Evolutionary conservation across 2,888 invertebrate species (phyloP).

Genomic region (Drosophila recens): DNA sequence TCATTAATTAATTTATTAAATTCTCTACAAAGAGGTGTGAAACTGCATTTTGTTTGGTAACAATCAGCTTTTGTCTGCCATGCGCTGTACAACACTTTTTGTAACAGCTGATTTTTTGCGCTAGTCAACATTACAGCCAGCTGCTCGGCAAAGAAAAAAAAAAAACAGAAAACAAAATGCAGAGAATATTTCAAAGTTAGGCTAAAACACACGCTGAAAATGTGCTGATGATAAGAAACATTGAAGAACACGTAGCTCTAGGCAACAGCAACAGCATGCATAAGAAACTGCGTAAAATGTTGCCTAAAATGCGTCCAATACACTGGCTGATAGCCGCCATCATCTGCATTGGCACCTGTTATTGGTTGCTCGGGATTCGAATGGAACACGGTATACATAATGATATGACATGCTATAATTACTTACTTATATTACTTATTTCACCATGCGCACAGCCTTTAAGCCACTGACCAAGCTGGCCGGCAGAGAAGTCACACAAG

Average conservation of each 20-base stretch:
- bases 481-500: constrained; percentile 8
- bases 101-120: constrained; percentile 45
- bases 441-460: constrained; percentile 60
- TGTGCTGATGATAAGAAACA: constrained; percentile 32
- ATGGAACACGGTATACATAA: constrained; percentile 63
- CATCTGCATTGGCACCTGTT: constrained; percentile 76
- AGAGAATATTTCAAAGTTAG: constrained; percentile 12
- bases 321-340: constrained; percentile 78
- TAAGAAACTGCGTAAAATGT: constrained; percentile 82
- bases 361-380: constrained; percentile 82
- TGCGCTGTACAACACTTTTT: constrained; percentile 3
- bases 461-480: constrained; percentile 68
- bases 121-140: constrained; percentile 37
- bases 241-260: constrained; percentile 16
- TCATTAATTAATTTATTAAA: background rate
- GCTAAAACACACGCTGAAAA: constrained; percentile 32
- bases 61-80: constrained; percentile 8
- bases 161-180: constrained; percentile 33
- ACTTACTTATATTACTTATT: background rate
- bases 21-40: background rate
- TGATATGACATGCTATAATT: background rate
- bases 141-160: constrained; percentile 10
- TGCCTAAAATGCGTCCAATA: constrained; percentile 80
- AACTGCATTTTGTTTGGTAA: background rate
- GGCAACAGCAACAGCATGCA: constrained; percentile 42